Conservation (phyloP, 2,113 vertebrate species). For the Chrysemys picta region DNA sequence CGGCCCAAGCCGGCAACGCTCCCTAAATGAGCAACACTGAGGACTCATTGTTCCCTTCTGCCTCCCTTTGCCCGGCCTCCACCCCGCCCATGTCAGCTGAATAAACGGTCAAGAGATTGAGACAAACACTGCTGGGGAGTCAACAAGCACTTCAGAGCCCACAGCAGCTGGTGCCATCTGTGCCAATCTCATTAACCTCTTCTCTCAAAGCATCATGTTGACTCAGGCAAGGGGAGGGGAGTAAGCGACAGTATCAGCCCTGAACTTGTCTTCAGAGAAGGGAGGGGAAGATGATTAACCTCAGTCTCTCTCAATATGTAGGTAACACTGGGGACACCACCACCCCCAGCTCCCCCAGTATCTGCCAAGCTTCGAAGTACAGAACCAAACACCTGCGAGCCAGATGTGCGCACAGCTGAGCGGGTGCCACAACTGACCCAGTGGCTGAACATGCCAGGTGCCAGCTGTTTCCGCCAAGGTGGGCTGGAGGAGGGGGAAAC, state of each 20-base stretch:
- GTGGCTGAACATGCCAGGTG: conserved; percentile 5
- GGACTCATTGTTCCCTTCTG: conserved; percentile 23
- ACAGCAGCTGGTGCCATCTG: conserved; percentile 46
- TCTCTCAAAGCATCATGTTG: rapidly evolving
- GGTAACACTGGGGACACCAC: not conserved
- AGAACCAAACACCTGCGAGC: conserved; percentile 5
- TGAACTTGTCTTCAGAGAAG: not conserved
- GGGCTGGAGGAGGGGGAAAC: not conserved
- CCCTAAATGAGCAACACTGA: not conserved
- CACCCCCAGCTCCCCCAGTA: not conserved
- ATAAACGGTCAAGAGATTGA: not conserved
- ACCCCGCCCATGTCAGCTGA: not conserved
- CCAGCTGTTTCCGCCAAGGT: conserved; percentile 16
- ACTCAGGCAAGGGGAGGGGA: not conserved
- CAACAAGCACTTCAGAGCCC: not conserved
- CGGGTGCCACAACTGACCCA: not conserved
- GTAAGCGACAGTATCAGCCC: too few relatives aligned
- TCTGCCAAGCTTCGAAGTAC: not conserved
- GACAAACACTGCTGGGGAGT: not conserved
- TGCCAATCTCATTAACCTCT: not conserved
- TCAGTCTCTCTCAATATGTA: not conserved
- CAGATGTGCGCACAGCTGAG: conserved; percentile 48
- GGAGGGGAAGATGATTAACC: not conserved
- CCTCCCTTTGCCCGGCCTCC: not conserved
- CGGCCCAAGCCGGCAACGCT: not conserved